These are phyloP conservation scores for Gracilinanus agilis DNA, from an alignment of 2,113 vertebrate species.

Conservation along the genomic window DNA sequence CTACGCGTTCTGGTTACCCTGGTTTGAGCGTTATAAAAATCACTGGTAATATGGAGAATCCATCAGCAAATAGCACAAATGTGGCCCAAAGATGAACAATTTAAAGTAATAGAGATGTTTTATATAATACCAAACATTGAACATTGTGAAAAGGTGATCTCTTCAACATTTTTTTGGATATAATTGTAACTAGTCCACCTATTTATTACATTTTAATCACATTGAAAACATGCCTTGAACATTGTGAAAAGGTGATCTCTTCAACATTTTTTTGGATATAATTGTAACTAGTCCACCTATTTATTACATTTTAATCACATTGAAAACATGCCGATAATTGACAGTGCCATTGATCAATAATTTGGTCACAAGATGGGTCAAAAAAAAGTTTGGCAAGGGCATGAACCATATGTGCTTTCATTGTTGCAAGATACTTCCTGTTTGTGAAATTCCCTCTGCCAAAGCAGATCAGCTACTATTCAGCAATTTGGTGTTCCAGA, in stretches of 20 bases:
- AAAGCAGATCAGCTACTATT: not conserved
- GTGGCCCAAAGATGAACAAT: conserved; percentile 6
- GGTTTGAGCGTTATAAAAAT: conserved; percentile 7
- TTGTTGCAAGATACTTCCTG: not conserved
- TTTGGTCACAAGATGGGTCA: not conserved
- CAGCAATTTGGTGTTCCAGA: not conserved
- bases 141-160: not conserved
- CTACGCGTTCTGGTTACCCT: not conserved
- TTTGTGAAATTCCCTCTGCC: not conserved
- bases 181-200: conserved; percentile 26
- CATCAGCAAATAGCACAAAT: not conserved
- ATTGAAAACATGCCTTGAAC: not conserved
- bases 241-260: conserved; percentile 3
- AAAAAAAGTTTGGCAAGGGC: not conserved
- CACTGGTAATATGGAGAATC: not conserved
- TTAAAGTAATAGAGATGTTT: conserved; percentile 26
- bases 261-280: not conserved
- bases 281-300: conserved; percentile 23
- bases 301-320: conserved; percentile 39
- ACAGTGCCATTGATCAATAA: not conserved
- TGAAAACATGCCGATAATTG: not conserved
- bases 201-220: conserved; percentile 35
- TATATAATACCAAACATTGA: not conserved
- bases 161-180: not conserved
- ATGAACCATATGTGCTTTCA: not conserved